Evolutionary conservation across 2,797 vertebrate species (phyloP), one percentile per base, ranked within the genome.

Genomic region (Morelia viridis): DNA sequence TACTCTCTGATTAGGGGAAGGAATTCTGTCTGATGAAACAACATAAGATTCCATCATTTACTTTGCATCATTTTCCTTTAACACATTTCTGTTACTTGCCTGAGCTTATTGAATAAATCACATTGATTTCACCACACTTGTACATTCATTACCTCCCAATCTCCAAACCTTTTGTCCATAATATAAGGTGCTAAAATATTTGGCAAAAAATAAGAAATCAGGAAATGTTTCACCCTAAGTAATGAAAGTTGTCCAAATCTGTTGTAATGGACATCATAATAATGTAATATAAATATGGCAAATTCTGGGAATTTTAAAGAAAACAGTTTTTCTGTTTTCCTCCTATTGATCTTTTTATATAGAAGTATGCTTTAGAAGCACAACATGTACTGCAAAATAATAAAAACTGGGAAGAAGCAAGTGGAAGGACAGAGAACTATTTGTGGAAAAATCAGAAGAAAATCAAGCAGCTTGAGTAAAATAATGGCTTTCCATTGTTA

Each of bases 391-490:
- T 76, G 15, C 35, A 76, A 5, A 76, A 76, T 41, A 41, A 31
- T 76, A 76, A 92, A 17, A 5, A 71, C 41, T 88, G 88, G 22
- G 17, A 31, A 22, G 35, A 71, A n/a, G 10, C 22, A 19, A 0
- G 0, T 46, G 35, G 89, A 92, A 92, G n/a, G 1, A 0, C 0
- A 31, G n/a, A 46, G 3, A 41, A 0, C 15, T 83, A 76, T 76
- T 9, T 71, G 57, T 28, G 4, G 2, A 92, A 90, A 28, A 92
- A 56, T 0, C 0, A 26, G 1, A 61, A 0, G 53, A 7, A 17
- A 84, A 90, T 15, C 87, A 2, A 5, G 65, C 87, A 1, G 11
- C 12, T 94, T 89, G 10, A 86, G 80, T 61, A 4, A 94, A 85
- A 68, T 88, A 8, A 9, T n/a, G 80, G 24, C 0, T 71, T 80